Evolutionary conservation across 2,888 invertebrate genomes (phyloP), one percentile per base, ranked within the genome.

Genomic region (Kryphioiulus occultus): DNA sequence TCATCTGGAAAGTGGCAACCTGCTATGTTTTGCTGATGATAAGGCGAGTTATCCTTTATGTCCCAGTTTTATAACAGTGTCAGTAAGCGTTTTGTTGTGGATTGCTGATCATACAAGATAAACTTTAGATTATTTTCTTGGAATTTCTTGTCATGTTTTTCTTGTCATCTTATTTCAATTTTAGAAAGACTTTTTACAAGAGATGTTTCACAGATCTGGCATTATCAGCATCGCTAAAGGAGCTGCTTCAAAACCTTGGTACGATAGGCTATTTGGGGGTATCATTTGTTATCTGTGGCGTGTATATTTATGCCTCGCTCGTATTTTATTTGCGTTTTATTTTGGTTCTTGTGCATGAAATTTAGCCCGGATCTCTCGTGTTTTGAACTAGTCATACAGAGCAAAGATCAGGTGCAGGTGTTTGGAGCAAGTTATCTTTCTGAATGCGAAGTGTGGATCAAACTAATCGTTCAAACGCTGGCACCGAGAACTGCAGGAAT

Each of bases 1-100:
- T 91, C 94, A 95, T 78, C 91, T 96, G 35, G 94, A 95, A 5
- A 95, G 95, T 89, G 94, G 95, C 84, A 95, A 95, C 91, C 92
- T 97, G 42, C 93, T 94, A 89, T 95, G 96, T 91, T 96, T 95
- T 90, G 92, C 94, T 7, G 96, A 96, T 91, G 88, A 88, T 30
- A 88, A 86, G 84, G 88, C 86, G 39, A 15, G 68, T 68, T 68
- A 26, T 68, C 15, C 68, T 26, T 68, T n/a, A 26, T 68, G 10
- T 59, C 5, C 15, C 53, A 53, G 15, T 53, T 53, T 53, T 15
- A 47, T 15, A 15, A 47, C 7, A 15, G 19, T 1, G 15, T n/a
- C 47, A 15, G 19, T 47, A 47, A 47, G 15, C 12, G 15, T 17
- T 47, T 47, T 12, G 10, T 7, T 15, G 10, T 15, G 47, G 15